These are phyloP conservation scores for Kryphioiulus occultus DNA, from an alignment of 2,888 invertebrate species.

Conservation along the genomic window DNA sequence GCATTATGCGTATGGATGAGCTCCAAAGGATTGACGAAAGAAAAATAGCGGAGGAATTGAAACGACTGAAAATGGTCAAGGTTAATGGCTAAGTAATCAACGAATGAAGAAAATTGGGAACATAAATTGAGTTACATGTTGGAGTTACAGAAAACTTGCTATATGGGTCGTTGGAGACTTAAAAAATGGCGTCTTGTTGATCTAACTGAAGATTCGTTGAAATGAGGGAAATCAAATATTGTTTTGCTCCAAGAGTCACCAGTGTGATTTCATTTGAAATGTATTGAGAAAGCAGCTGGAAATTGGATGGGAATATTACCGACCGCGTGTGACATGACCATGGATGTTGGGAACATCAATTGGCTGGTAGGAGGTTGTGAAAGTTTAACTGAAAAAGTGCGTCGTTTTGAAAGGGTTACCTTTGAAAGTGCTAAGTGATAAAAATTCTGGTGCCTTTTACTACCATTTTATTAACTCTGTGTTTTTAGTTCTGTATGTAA, in stretches of 20 bases:
- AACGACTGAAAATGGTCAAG: slow-evolving; percentile 8
- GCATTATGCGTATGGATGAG: slow-evolving; percentile 35
- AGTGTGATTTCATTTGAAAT: background rate
- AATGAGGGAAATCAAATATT: background rate
- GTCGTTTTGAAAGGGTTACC: no score
- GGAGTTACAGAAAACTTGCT: background rate
- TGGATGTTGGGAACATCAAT: no score
- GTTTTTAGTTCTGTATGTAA: no score
- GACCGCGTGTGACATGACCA: no score
- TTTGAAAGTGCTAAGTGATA: no score
- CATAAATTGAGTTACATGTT: slow-evolving; percentile 2
- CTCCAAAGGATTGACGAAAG: slow-evolving; percentile 30
- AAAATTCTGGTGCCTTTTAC: no score
- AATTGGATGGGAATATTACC: background rate
- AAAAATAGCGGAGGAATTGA: background rate
- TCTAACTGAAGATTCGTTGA: background rate
- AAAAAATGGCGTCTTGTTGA: background rate
- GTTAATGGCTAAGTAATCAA: slow-evolving; percentile 25
- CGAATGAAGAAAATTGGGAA: slow-evolving; percentile 26
- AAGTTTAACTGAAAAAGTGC: no score
- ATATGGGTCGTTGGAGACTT: background rate
- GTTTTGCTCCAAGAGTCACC: background rate
- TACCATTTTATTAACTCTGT: no score
- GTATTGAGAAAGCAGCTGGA: background rate
- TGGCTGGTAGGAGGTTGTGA: no score